phyloP scores from a whole-genome alignment of 2,888 invertebrate genomes.

The Calephelis perditalis region DNA sequence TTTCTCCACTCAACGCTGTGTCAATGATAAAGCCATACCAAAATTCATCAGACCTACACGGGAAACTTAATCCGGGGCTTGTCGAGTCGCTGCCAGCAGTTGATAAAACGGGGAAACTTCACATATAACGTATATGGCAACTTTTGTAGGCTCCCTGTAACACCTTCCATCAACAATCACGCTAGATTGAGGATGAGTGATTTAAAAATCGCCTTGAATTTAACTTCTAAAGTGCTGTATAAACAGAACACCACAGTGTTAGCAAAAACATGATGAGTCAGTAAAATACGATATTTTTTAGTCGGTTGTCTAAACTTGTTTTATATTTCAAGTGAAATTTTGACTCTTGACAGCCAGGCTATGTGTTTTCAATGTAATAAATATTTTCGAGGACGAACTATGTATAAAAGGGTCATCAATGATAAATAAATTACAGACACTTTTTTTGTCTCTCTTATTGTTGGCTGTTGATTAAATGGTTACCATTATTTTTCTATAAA shows the following conservation, averaged over 20 bases:
- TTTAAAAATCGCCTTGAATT: neutral
- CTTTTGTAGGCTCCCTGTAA: neutral
- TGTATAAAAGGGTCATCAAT: no score
- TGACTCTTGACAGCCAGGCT: no score
- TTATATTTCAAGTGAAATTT: no score
- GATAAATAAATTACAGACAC: no score
- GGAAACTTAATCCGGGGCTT: constrained; percentile 3
- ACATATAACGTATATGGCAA: constrained; percentile 5
- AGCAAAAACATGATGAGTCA: neutral
- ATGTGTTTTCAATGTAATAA: no score
- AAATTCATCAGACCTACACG: constrained; percentile 9
- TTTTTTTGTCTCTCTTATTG: no score
- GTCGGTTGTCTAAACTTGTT: no score
- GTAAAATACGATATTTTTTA: no score
- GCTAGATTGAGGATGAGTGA: neutral
- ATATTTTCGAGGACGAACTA: no score
- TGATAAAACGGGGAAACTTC: constrained; percentile 12
- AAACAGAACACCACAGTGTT: neutral
- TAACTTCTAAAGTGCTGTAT: no score
- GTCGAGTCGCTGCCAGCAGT: constrained; percentile 3
- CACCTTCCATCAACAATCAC: neutral
- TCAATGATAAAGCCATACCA: neutral
- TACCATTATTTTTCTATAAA: no score
- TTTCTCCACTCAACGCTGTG: neutral
- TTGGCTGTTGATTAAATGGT: no score